Evolutionary conservation across 2,888 invertebrate species (phyloP).

Genomic region (Amphipoea lucens): DNA sequence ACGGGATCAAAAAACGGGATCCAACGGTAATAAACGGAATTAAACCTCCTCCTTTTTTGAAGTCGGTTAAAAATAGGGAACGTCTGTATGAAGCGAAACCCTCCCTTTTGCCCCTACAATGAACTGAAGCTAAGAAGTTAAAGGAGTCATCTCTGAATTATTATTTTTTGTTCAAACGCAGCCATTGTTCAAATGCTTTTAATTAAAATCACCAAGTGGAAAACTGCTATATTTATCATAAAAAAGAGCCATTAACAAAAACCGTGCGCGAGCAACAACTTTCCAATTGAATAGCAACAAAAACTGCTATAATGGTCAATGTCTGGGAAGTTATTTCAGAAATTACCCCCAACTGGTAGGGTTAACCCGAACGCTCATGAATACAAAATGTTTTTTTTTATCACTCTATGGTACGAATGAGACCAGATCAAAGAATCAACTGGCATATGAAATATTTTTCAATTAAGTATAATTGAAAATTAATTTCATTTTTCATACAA

Average conservation of each 20-base stretch:
- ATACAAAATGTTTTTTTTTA: too few relatives aligned
- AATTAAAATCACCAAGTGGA: constrained; percentile 33
- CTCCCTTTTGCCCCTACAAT: not conserved
- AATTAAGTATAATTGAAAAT: too few relatives aligned
- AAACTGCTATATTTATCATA: constrained; percentile 21
- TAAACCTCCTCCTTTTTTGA: too few relatives aligned
- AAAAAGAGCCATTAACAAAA: constrained; percentile 38
- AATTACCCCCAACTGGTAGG: constrained; percentile 56
- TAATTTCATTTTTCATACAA: too few relatives aligned
- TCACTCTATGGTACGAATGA: too few relatives aligned
- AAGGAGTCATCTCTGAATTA: not conserved
- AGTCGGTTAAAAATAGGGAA: not conserved
- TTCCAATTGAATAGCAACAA: constrained; percentile 63
- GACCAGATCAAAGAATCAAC: too few relatives aligned
- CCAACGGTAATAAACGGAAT: too few relatives aligned
- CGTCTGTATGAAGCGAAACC: not conserved
- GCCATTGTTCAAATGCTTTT: not conserved
- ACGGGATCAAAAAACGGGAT: too few relatives aligned
- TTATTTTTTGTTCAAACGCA: not conserved
- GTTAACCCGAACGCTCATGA: constrained; percentile 62
- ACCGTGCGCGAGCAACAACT: constrained; percentile 29
- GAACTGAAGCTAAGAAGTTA: not conserved
- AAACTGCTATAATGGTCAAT: constrained; percentile 54
- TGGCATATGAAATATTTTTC: too few relatives aligned
- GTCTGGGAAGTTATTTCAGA: constrained; percentile 62